Percentiles rank a stretch among this genome's conserved stretches.
phyloP scores from a whole-genome alignment of 1,140 invertebrate genomes.

The Hesperophylax magnus region DNA sequence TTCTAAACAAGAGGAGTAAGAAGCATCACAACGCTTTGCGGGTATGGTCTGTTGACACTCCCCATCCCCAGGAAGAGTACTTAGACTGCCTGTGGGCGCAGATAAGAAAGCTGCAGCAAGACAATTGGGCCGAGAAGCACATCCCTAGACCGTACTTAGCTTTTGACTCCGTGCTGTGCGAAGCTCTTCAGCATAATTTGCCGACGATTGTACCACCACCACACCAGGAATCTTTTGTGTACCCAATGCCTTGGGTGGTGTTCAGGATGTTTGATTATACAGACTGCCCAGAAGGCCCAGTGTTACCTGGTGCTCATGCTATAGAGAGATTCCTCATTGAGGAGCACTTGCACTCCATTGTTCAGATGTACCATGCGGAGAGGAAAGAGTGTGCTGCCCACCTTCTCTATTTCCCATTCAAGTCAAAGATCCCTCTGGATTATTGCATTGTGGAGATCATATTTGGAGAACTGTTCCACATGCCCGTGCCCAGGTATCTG shows the following conservation, averaged over 20 bases:
- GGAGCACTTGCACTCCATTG: constrained; percentile 95
- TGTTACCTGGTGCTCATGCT: constrained; percentile 94
- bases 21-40: constrained; percentile 92
- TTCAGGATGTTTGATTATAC: constrained; percentile 99
- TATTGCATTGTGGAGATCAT: constrained; percentile 99
- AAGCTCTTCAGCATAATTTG: constrained; percentile 96
- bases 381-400: constrained; percentile 95
- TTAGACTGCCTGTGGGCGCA: constrained; percentile 98
- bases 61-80: constrained; percentile 98
- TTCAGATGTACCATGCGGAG: constrained; percentile 90
- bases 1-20: constrained; percentile 93
- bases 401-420: constrained; percentile 93
- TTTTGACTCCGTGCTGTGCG: constrained; percentile 95
- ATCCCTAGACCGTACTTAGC: constrained; percentile 95
- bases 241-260: constrained; percentile 92
- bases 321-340: constrained; percentile 99
- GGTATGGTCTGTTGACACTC: constrained; percentile 93
- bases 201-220: constrained; percentile 90
- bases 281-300: constrained; percentile 94
- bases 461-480: constrained; percentile 93
- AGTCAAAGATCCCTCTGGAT: constrained; percentile 95
- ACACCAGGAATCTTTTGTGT: constrained; percentile 89
- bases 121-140: constrained; percentile 98
- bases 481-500: constrained; percentile 89
- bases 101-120: constrained; percentile 87